These are phyloP conservation scores for Drosophila erecta DNA, from an alignment of 1,140 invertebrate genomes.

Conservation along the genomic window DNA sequence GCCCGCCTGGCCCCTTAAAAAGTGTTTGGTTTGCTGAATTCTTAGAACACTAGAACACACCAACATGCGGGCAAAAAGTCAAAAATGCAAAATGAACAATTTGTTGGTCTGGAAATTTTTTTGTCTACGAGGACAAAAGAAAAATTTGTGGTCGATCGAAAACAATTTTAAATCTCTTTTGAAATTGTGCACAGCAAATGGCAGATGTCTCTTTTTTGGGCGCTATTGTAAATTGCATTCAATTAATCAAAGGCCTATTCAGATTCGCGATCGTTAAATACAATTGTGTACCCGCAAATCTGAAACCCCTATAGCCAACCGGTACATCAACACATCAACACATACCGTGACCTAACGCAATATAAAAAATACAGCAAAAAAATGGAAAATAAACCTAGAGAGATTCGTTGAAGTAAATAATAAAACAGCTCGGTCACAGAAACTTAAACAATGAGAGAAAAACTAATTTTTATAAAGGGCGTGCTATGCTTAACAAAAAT, in stretches of 20 bases:
- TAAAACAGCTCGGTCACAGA: slow-evolving; percentile 2
- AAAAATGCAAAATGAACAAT: slow-evolving; percentile 20
- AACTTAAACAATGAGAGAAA: not conserved
- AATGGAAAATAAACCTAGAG: slow-evolving; percentile 25
- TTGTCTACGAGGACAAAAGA: slow-evolving; percentile 9
- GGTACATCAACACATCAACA: not conserved
- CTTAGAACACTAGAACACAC: slow-evolving; percentile 10
- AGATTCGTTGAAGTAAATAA: slow-evolving; percentile 27
- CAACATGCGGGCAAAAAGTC: not conserved
- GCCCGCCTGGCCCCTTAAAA: slow-evolving; percentile 10
- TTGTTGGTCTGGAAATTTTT: slow-evolving; percentile 7
- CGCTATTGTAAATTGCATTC: not conserved
- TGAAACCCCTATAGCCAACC: not conserved
- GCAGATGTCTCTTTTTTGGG: not conserved
- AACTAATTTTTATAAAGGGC: slow-evolving; percentile 34
- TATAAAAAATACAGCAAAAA: slow-evolving; percentile 30
- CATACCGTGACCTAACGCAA: slow-evolving; percentile 65
- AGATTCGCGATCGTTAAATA: too few relatives aligned
- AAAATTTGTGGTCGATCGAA: slow-evolving; percentile 3
- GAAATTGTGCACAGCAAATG: not conserved
- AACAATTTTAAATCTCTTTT: slow-evolving; percentile 5
- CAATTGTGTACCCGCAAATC: not conserved
- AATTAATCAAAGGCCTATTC: too few relatives aligned
- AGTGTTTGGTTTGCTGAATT: slow-evolving; percentile 32
- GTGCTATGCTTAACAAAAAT: slow-evolving; percentile 33